Percentiles rank a stretch among this genome's conserved stretches.
phyloP scores from a whole-genome alignment of 2,797 vertebrate species.

The Enteromius unitaeniatus region DNA sequence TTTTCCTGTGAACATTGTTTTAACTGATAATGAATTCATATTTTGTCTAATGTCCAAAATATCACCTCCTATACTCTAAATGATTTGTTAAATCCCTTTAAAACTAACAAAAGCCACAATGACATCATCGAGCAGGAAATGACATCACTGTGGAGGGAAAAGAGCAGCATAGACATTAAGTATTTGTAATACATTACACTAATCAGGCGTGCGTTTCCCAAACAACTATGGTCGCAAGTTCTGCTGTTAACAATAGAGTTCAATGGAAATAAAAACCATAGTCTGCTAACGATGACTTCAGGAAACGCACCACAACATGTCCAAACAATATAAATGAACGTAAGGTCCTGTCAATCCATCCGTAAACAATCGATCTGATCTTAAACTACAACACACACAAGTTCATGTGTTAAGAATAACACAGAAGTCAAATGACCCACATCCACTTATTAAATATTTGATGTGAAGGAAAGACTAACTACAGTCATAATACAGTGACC shows the following conservation, averaged over 20 bases:
- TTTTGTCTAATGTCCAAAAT: not conserved
- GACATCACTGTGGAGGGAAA: not conserved
- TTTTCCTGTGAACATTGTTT: not conserved
- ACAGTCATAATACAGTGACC: conserved; percentile 10
- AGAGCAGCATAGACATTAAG: not conserved
- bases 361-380: not conserved
- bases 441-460: not conserved
- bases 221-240: not conserved
- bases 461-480: not conserved
- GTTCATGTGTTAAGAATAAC: not conserved
- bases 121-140: not conserved
- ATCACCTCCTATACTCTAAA: not conserved
- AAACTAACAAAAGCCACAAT: not conserved
- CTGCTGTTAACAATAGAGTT: not conserved
- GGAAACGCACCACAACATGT: not conserved
- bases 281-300: not conserved
- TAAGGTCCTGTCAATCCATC: not conserved
- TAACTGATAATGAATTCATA: not conserved
- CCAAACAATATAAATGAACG: not conserved
- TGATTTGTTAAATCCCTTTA: not conserved
- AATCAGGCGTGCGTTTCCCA: not conserved
- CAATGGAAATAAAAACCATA: not conserved
- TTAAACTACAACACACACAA: not conserved
- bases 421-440: not conserved
- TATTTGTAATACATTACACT: not conserved